These are phyloP conservation scores for Norana najaformis DNA, from an alignment of 2,888 invertebrate genomes.

Conservation along the genomic window DNA sequence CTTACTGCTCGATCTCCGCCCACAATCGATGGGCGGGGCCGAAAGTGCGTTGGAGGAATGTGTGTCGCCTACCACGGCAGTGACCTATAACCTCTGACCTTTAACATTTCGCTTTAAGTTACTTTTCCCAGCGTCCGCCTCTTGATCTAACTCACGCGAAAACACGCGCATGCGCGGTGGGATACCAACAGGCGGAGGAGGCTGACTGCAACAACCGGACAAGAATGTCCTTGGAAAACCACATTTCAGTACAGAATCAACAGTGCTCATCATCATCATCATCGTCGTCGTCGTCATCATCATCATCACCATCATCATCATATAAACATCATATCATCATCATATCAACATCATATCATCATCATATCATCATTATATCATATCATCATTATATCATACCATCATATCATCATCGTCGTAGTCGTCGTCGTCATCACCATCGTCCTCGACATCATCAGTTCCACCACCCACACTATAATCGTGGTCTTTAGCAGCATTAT, in stretches of 20 bases:
- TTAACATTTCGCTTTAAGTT: constrained; percentile 1
- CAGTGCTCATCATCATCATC: too few relatives aligned
- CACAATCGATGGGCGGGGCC: neutral
- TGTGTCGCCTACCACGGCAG: neutral
- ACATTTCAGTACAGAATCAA: neutral
- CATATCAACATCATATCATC: too few relatives aligned
- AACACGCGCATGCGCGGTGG: constrained; percentile 6
- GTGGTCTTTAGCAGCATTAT: too few relatives aligned
- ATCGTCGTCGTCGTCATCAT: too few relatives aligned
- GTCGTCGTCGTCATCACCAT: too few relatives aligned
- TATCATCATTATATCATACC: too few relatives aligned
- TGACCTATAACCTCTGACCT: neutral
- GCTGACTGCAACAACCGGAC: neutral
- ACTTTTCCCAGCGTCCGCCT: constrained; percentile 6
- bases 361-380: too few relatives aligned
- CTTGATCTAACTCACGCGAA: neutral
- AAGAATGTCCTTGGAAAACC: neutral
- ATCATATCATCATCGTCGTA: too few relatives aligned
- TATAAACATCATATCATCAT: too few relatives aligned
- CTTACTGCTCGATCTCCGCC: neutral
- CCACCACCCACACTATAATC: too few relatives aligned
- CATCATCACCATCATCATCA: too few relatives aligned
- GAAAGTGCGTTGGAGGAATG: neutral
- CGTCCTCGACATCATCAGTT: too few relatives aligned
- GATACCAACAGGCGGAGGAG: neutral